phyloP scores from a whole-genome alignment of 2,113 vertebrate genomes.

The Entelurus aequoreus region DNA sequence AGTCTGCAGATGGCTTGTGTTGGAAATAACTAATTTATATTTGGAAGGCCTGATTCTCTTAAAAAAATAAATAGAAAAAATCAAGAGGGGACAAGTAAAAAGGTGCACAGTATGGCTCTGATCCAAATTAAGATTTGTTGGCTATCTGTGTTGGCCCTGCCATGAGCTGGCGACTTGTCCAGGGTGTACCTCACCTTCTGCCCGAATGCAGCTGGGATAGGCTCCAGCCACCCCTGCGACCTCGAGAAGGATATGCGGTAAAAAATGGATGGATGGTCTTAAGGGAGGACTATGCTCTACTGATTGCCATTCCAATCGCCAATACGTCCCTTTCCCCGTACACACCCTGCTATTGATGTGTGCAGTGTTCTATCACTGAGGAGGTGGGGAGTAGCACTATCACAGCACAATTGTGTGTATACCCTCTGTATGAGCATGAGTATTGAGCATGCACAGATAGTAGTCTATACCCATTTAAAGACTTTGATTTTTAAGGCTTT shows the following conservation, averaged over 20 bases:
- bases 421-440: slow-evolving; percentile 1
- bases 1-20: no score
- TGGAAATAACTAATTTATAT: no score
- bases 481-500: no score
- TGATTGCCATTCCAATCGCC: not conserved
- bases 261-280: not conserved
- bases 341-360: slow-evolving; percentile 5
- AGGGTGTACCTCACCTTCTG: no score
- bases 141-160: not conserved
- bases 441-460: no score
- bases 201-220: no score
- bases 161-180: no score
- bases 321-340: slow-evolving; percentile 33
- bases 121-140: not conserved
- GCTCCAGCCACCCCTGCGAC: no score
- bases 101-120: not conserved
- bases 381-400: slow-evolving; percentile 32
- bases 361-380: slow-evolving; percentile 39
- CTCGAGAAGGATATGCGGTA: no score
- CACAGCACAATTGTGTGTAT: slow-evolving; percentile 5
- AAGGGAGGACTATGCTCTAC: not conserved
- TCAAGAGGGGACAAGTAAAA: not conserved
- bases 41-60: not conserved
- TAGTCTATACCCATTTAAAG: no score
- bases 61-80: not conserved